These are phyloP conservation scores for Cantharis rustica DNA, from an alignment of 2,888 invertebrate species.

Conservation along the genomic window DNA sequence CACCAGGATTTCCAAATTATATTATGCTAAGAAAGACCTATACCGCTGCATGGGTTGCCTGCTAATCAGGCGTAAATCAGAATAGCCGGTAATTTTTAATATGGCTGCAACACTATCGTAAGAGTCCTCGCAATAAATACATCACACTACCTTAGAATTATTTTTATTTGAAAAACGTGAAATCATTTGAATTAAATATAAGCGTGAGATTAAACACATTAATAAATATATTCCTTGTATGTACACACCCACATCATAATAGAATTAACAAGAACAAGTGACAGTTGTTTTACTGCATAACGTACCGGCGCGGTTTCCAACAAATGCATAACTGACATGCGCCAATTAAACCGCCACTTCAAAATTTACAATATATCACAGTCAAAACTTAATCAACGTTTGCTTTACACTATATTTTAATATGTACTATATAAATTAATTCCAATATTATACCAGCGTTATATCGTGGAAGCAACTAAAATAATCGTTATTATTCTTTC, in stretches of 20 bases:
- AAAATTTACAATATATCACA: not conserved
- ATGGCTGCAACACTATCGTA: slow-evolving; percentile 40
- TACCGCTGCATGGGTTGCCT: slow-evolving; percentile 45
- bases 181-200: not conserved
- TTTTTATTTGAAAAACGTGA: slow-evolving; percentile 5
- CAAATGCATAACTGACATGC: slow-evolving; percentile 31
- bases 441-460: not conserved
- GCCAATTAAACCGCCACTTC: slow-evolving; percentile 13
- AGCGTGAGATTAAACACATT: slow-evolving; percentile 8
- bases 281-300: slow-evolving; percentile 34
- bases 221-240: slow-evolving; percentile 11
- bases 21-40: slow-evolving; percentile 40
- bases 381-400: not conserved
- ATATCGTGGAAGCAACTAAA: not conserved
- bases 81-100: slow-evolving; percentile 37
- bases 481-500: not conserved
- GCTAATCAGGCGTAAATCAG: slow-evolving; percentile 38
- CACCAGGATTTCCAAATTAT: slow-evolving; percentile 12
- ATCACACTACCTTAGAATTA: slow-evolving; percentile 14
- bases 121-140: slow-evolving; percentile 15
- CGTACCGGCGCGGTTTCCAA: slow-evolving; percentile 32
- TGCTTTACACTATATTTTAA: not conserved
- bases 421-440: not conserved
- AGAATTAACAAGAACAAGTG: slow-evolving; percentile 37
- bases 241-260: slow-evolving; percentile 37